Evolutionary conservation across 2,797 vertebrate species (phyloP), one percentile per base, ranked within the genome.

Genomic region (Smutsia temminckii): DNA sequence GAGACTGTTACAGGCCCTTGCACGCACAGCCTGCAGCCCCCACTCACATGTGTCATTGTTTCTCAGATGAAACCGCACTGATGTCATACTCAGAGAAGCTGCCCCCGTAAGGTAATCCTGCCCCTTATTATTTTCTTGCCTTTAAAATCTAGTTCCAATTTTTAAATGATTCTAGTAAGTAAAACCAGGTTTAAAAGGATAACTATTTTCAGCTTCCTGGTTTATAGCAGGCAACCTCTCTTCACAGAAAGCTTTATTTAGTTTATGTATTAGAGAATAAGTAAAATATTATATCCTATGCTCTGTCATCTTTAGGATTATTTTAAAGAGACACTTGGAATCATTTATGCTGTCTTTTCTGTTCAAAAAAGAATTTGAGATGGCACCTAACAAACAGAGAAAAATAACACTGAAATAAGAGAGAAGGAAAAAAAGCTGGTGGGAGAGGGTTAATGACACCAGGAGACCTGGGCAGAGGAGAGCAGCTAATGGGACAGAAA

Each of bases 1-100:
- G 57, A 97, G 92, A 97, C 68, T 2, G 93, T 99, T 98, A 98
- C 92, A 97, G 93, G 91, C 97, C 98, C 61, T 91, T 98, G 97
- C 94, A 98, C 90, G 86, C 84, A 89, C 75, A 78, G 63, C 51
- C 72, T 18, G 5, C 53, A 61, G 63, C 55, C 92, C 89, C 88
- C 53, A 74, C 16, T 40, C 59, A 72, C 32, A 78, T 40, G 55
- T 46, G 12, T 61, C 96, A 64, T 40, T 84, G 63, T 69, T 93
- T 94, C 93, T 94, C 85, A 69, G 57, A 25, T 59, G 53, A 96
- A 94, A 29, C 91, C 63, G 85, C 87, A 25, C 2, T 61, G 34
- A 88, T 23, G 68, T 66, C 95, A 80, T 59, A 3, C 29, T 88
- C 89, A 81, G 18, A 8, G 95, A 93, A 89, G 49, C 69, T 89